A percentile compares a stretch with the other conserved stretches of the same genome.
Evolutionary conservation across 2,113 vertebrate species (phyloP).

Genomic region (cattle (Bos taurus)): DNA sequence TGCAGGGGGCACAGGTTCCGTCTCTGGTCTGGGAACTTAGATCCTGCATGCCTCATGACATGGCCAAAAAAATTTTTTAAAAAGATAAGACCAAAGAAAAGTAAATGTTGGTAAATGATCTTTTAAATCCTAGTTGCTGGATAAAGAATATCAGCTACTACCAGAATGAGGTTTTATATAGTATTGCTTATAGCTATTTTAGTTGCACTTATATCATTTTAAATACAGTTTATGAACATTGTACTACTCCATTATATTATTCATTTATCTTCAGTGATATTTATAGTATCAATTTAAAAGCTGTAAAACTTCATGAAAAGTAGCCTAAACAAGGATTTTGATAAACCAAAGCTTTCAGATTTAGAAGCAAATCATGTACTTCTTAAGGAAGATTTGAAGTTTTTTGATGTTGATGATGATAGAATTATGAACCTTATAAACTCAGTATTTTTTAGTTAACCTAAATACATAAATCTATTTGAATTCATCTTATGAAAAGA

Average conservation of each 20-base stretch:
- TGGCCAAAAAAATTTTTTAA: neutral
- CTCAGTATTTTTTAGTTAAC: slow-evolving; percentile 76
- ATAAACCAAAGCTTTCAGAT: slow-evolving; percentile 60
- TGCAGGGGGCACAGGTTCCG: neutral
- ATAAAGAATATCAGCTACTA: slow-evolving; percentile 35
- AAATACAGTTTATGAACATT: slow-evolving; percentile 77
- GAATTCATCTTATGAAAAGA: slow-evolving; percentile 70
- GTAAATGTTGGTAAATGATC: neutral
- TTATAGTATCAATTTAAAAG: slow-evolving; percentile 77
- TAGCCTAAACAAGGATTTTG: slow-evolving; percentile 53
- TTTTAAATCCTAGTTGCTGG: slow-evolving; percentile 37
- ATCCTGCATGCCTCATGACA: neutral
- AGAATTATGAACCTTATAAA: slow-evolving; percentile 68
- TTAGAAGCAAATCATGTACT: slow-evolving; percentile 53
- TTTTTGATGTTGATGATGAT: slow-evolving; percentile 20
- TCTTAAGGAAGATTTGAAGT: slow-evolving; percentile 40
- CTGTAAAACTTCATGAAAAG: slow-evolving; percentile 68
- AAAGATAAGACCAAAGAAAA: slow-evolving; percentile 36
- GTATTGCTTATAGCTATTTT: slow-evolving; percentile 57
- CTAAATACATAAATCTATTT: slow-evolving; percentile 75
- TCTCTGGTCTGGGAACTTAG: neutral
- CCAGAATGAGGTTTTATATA: neutral
- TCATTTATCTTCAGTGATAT: slow-evolving; percentile 70
- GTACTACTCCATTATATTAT: slow-evolving; percentile 70
- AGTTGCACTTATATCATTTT: slow-evolving; percentile 68